Percentiles rank a stretch among this genome's conserved stretches.
Conservation (phyloP, 2,113 vertebrate genomes). For the Murina feae region DNA sequence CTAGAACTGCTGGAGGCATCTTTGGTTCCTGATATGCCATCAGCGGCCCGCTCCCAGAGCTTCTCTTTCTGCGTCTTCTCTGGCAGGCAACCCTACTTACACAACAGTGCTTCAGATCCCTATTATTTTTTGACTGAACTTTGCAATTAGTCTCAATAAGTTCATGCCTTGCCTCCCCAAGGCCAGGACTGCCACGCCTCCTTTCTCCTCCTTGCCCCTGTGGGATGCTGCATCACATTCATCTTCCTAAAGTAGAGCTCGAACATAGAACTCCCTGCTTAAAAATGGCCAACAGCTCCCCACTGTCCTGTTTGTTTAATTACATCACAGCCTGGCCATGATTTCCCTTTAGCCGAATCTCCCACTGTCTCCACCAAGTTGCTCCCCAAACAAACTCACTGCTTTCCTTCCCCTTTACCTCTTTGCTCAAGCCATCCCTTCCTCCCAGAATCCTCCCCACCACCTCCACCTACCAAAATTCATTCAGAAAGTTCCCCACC, state of each 20-base stretch:
- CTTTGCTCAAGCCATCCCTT: neutral
- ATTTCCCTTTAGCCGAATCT: neutral
- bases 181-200: neutral
- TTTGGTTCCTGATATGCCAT: neutral
- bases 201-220: neutral
- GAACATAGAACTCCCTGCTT: neutral
- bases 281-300: neutral
- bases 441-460: neutral
- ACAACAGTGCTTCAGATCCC: neutral
- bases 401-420: neutral
- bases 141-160: neutral
- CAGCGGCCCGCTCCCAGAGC: neutral
- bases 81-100: neutral
- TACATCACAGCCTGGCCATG: neutral
- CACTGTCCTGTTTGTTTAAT: neutral
- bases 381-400: neutral
- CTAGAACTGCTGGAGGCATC: constrained; percentile 40
- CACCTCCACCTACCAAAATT: neutral
- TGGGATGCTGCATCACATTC: fast-evolving
- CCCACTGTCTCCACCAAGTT: neutral
- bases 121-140: constrained; percentile 18
- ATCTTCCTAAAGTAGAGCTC: neutral
- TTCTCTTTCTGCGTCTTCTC: neutral
- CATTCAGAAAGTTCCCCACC: neutral
- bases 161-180: neutral